A percentile compares a stretch with the other conserved stretches of the same genome.
Evolutionary conservation across 2,888 invertebrate species (phyloP).

Genomic region (Mongoloraphidia duomilia): DNA sequence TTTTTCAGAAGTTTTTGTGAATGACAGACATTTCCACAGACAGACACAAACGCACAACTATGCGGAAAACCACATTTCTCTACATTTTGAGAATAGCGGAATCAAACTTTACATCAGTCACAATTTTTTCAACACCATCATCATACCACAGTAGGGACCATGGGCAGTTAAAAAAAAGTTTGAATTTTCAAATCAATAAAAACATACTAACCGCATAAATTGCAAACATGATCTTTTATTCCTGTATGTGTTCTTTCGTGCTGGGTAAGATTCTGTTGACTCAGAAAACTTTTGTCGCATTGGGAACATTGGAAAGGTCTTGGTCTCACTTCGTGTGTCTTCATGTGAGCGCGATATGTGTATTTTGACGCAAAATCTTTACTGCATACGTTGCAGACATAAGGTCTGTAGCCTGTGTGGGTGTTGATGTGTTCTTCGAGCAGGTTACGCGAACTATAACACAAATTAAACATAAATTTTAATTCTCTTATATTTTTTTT

Average conservation of each 20-base stretch:
- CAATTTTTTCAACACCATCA: no score
- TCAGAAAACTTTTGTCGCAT: slow-evolving; percentile 60
- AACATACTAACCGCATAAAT: slow-evolving; percentile 46
- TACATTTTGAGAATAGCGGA: no score
- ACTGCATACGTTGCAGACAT: slow-evolving; percentile 47
- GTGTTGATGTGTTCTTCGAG: slow-evolving; percentile 59
- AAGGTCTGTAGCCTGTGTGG: slow-evolving; percentile 53
- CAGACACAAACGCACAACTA: no score
- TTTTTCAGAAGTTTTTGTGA: no score
- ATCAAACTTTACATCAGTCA: no score
- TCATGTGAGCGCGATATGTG: slow-evolving; percentile 59
- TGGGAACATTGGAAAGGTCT: slow-evolving; percentile 52
- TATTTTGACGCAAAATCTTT: slow-evolving; percentile 70
- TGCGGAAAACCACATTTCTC: no score
- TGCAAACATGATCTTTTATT: slow-evolving; percentile 52
- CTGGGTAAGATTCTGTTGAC: slow-evolving; percentile 59
- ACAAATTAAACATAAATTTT: slow-evolving; percentile 3
- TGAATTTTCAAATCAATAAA: not conserved
- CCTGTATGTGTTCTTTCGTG: slow-evolving; percentile 62
- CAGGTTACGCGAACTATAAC: slow-evolving; percentile 44
- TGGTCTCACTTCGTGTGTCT: slow-evolving; percentile 54
- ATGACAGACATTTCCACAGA: no score
- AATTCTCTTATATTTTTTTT: no score
- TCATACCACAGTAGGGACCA: not conserved
- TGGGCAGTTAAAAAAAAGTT: slow-evolving; percentile 7